Evolutionary conservation across 30 jellyfish, hydroid and myxozoan genomes (phyloP).

Genomic region (Aurelia sp.): DNA sequence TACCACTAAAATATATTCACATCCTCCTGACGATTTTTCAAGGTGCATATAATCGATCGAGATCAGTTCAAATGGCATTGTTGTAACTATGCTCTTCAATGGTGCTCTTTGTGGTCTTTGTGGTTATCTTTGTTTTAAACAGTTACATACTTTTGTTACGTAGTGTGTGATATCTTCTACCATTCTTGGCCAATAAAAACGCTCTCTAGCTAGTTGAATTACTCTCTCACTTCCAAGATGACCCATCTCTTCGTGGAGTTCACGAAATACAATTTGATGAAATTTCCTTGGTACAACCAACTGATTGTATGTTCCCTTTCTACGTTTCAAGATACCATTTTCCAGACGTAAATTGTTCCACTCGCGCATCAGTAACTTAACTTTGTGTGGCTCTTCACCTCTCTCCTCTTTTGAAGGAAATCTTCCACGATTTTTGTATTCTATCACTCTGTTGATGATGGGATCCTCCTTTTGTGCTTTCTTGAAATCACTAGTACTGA

Average conservation of each 20-base stretch:
- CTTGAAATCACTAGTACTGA: not conserved
- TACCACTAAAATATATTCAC: no score
- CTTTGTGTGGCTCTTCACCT: constrained; percentile 4
- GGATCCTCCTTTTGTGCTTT: not conserved
- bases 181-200: no score
- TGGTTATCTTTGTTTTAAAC: no score
- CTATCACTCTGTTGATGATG: no score
- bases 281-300: constrained; percentile 7
- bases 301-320: constrained; percentile 10
- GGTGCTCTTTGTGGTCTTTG: no score
- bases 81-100: no score
- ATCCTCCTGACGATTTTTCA: no score
- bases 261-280: not conserved
- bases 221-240: constrained; percentile 43
- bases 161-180: not conserved
- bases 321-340: not conserved
- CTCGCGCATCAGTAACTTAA: constrained; percentile 1
- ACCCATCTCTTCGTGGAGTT: constrained; percentile 29
- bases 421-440: no score
- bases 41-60: no score
- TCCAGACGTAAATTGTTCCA: no score
- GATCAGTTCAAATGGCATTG: no score
- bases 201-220: constrained; percentile 23
- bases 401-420: not conserved
- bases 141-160: not conserved